Evolutionary conservation across 2,797 vertebrate genomes (phyloP).

Genomic region (Ctenopoma multispine): DNA sequence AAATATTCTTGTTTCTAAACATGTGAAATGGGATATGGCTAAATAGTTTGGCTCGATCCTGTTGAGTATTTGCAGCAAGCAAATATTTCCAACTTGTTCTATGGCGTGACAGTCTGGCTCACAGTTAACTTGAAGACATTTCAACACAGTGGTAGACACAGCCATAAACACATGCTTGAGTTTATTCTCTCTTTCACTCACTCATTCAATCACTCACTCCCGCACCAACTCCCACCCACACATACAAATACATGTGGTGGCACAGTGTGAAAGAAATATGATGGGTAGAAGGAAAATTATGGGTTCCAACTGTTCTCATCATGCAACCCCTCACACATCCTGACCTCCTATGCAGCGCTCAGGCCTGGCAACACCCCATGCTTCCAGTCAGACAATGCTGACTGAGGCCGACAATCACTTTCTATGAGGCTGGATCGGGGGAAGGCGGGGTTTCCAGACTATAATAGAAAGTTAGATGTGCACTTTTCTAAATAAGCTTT

Average conservation of each 20-base stretch:
- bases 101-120: conserved; percentile 17
- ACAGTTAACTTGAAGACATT: conserved; percentile 38
- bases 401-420: conserved; percentile 28
- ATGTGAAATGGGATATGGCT: conserved; percentile 11
- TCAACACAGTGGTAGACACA: conserved; percentile 17
- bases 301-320: conserved; percentile 58
- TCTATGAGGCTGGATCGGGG: conserved; percentile 1
- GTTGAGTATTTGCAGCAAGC: conserved; percentile 15
- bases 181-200: conserved; percentile 23
- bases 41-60: conserved; percentile 16
- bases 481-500: conserved; percentile 5
- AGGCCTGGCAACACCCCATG: conserved; percentile 21
- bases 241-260: conserved; percentile 20
- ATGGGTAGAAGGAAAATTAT: conserved; percentile 37
- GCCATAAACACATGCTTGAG: conserved; percentile 5
- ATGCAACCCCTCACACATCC: conserved; percentile 51
- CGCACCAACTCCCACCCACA: conserved; percentile 28
- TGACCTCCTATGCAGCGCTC: conserved; percentile 40
- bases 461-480: neutral
- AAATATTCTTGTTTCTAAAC: conserved; percentile 16
- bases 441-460: neutral
- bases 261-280: conserved; percentile 35
- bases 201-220: conserved; percentile 17
- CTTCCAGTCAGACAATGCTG: conserved; percentile 28
- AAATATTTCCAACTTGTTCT: conserved; percentile 15